Evolutionary conservation across 2,888 invertebrate species (phyloP).

Genomic region (Atrina japonica): DNA sequence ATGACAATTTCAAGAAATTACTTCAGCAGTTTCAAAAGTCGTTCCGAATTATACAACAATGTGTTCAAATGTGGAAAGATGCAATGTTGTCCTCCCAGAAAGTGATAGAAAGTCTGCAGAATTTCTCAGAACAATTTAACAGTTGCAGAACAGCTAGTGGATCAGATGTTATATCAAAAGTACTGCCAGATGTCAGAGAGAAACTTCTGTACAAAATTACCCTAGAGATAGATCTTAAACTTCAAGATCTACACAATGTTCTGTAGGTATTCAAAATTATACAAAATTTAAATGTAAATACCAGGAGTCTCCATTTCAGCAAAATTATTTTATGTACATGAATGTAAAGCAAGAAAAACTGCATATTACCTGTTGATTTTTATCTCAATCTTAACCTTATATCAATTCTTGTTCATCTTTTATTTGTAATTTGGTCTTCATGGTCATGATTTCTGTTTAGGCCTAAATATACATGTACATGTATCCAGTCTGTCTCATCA

Average conservation of each 20-base stretch:
- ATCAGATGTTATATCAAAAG: slow-evolving; percentile 15
- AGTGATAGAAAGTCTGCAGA: slow-evolving; percentile 36
- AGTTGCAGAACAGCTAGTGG: slow-evolving; percentile 43
- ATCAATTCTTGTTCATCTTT: no score
- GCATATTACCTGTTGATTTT: no score
- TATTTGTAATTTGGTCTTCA: no score
- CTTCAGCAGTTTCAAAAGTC: slow-evolving; percentile 50
- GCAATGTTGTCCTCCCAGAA: slow-evolving; percentile 19
- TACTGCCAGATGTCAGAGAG: slow-evolving; percentile 50
- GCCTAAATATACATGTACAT: no score
- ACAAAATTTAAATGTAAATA: no score
- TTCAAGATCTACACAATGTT: slow-evolving; percentile 25
- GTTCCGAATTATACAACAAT: slow-evolving; percentile 42
- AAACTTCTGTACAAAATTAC: slow-evolving; percentile 52
- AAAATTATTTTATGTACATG: no score
- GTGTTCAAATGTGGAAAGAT: slow-evolving; percentile 32
- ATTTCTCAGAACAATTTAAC: slow-evolving; percentile 54
- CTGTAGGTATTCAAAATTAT: slow-evolving; percentile 52
- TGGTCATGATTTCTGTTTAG: no score
- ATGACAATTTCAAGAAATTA: slow-evolving; percentile 6
- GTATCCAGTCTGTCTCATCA: no score
- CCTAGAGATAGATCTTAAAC: slow-evolving; percentile 45
- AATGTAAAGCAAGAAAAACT: no score
- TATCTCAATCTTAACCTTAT: no score
- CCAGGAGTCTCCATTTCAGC: no score